These are phyloP conservation scores for Globodera rostochiensis DNA, from an alignment of 1,140 invertebrate species.

Conservation along the genomic window DNA sequence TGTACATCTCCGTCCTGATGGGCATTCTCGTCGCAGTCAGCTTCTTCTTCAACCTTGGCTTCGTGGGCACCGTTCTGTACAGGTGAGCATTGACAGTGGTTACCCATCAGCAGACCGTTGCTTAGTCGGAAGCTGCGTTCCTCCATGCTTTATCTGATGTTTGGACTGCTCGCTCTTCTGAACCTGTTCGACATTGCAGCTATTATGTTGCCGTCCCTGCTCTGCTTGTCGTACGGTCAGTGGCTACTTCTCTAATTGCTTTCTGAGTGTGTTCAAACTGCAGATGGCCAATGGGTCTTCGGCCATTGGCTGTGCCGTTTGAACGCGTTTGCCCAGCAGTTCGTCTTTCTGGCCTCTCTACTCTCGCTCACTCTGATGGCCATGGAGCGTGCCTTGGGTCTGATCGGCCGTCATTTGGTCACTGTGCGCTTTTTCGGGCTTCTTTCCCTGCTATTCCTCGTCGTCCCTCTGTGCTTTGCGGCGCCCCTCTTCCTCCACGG, in stretches of 20 bases:
- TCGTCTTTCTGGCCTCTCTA: slow-evolving; percentile 39
- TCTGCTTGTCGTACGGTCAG: not conserved
- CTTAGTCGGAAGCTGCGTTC: slow-evolving; percentile 46
- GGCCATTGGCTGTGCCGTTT: slow-evolving; percentile 43
- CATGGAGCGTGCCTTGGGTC: slow-evolving; percentile 48
- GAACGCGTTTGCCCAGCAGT: slow-evolving; percentile 48
- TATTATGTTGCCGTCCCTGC: slow-evolving; percentile 16
- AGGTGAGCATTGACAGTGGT: not conserved
- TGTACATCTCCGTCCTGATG: slow-evolving; percentile 35
- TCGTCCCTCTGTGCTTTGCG: slow-evolving; percentile 42
- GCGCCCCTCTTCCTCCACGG: slow-evolving; percentile 33
- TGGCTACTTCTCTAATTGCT: not conserved
- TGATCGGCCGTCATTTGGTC: slow-evolving; percentile 45
- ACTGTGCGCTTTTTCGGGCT: slow-evolving; percentile 32
- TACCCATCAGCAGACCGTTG: slow-evolving; percentile 4
- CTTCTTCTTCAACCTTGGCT: slow-evolving; percentile 22
- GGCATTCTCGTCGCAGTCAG: slow-evolving; percentile 25
- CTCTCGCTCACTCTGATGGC: slow-evolving; percentile 44
- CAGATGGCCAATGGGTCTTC: slow-evolving; percentile 42
- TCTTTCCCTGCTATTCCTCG: slow-evolving; percentile 33
- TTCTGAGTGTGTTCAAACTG: slow-evolving; percentile 11
- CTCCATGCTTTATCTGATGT: slow-evolving; percentile 46
- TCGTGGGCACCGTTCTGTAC: slow-evolving; percentile 37
- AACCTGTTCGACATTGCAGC: slow-evolving; percentile 28
- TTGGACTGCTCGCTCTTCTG: slow-evolving; percentile 26